A percentile compares a stretch with the other conserved stretches of the same genome.
These are phyloP conservation scores for Thaumetopoea pityocampa DNA, from an alignment of 1,140 invertebrate genomes.

Conservation along the genomic window DNA sequence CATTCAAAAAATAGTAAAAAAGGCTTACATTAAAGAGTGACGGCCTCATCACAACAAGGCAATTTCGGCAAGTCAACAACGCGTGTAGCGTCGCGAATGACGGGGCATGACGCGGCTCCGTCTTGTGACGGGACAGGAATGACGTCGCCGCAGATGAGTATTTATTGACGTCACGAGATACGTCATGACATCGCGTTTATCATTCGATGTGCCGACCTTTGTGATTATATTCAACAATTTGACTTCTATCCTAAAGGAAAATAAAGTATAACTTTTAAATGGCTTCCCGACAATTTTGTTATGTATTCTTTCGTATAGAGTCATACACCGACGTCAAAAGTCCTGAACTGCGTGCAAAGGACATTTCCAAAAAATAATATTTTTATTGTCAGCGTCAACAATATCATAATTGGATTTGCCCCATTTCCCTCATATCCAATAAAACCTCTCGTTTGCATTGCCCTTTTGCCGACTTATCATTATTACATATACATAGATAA, in stretches of 20 bases:
- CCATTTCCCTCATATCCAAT: constrained; percentile 18
- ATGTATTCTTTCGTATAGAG: too few species aligned
- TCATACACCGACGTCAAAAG: neutral
- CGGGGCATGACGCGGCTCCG: constrained; percentile 25
- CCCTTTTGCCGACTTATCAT: constrained; percentile 3
- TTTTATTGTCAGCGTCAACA: constrained; percentile 17
- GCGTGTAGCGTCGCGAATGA: constrained; percentile 27
- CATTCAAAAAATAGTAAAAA: constrained; percentile 15
- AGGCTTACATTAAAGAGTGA: constrained; percentile 27
- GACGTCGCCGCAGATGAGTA: constrained; percentile 26
- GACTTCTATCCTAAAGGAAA: neutral
- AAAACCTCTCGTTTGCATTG: constrained; percentile 15
- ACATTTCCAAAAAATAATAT: constrained; percentile 19
- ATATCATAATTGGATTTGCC: constrained; percentile 20
- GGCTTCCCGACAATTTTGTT: too few species aligned
- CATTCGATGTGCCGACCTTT: constrained; percentile 3
- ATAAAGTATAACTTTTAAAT: neutral
- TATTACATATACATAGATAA: constrained; percentile 5
- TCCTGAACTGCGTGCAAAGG: constrained; percentile 6
- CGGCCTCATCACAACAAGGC: constrained; percentile 30
- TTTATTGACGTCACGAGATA: constrained; percentile 40
- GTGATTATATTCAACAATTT: constrained; percentile 4
- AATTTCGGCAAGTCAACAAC: constrained; percentile 36
- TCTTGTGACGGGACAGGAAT: constrained; percentile 28
- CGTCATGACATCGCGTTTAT: constrained; percentile 22